Percentiles rank a stretch among this genome's conserved stretches.
These are phyloP conservation scores for Luscinia megarhynchos DNA, from an alignment of 2,797 vertebrate genomes.

Conservation along the genomic window DNA sequence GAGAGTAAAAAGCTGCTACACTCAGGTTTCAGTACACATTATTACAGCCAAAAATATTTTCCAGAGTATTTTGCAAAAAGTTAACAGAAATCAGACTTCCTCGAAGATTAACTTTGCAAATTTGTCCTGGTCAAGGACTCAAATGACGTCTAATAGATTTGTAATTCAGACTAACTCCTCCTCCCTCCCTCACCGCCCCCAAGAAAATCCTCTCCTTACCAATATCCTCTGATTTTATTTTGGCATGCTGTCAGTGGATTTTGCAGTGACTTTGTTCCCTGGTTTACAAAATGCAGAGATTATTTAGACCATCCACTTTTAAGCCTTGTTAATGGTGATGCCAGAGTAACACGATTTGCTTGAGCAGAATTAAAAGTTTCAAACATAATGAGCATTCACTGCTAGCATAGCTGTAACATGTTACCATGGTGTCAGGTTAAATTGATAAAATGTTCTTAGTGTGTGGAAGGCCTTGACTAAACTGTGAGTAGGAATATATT, in stretches of 20 bases:
- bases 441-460: not conserved
- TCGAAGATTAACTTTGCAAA: conserved; percentile 38
- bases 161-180: conserved; percentile 46
- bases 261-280: not conserved
- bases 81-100: conserved; percentile 46
- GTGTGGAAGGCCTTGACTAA: not conserved
- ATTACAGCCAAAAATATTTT: conserved; percentile 50
- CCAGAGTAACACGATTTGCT: not conserved
- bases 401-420: not conserved
- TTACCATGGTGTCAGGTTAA: not conserved
- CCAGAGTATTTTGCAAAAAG: conserved; percentile 52
- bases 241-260: not conserved
- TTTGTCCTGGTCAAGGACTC: conserved; percentile 67
- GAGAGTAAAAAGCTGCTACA: not conserved
- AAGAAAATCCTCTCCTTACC: conserved; percentile 22
- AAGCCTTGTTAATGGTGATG: not conserved
- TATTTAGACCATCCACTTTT: not conserved
- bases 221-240: not conserved
- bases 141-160: conserved; percentile 65
- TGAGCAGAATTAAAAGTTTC: not conserved
- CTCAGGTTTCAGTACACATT: not conserved
- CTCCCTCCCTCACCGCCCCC: not conserved
- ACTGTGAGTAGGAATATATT: not conserved
- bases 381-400: not conserved
- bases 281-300: not conserved